A percentile compares a stretch with the other conserved stretches of the same genome.
Evolutionary conservation across 2,888 invertebrate species (phyloP).

Genomic region (Blera fallax): DNA sequence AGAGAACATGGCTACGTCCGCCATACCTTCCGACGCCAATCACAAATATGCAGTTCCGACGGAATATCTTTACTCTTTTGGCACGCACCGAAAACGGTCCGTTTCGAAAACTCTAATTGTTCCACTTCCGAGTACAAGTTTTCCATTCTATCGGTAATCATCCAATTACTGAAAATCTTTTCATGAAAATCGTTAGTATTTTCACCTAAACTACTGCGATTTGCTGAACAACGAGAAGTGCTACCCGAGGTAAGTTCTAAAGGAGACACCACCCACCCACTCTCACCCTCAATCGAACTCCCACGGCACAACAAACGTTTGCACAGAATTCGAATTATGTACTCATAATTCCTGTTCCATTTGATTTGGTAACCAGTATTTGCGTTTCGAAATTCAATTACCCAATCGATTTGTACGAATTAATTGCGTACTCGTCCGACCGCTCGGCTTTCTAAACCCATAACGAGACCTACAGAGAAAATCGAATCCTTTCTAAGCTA

Average conservation of each 20-base stretch:
- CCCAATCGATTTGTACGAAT: constrained; percentile 43
- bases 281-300: neutral
- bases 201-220: too few relatives aligned
- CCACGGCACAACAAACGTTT: neutral
- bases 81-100: too few relatives aligned
- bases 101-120: too few relatives aligned
- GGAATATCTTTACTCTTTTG: too few relatives aligned
- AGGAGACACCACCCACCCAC: neutral
- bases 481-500: constrained; percentile 15
- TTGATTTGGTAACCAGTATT: constrained; percentile 52
- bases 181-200: too few relatives aligned
- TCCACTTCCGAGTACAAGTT: too few relatives aligned
- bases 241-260: neutral
- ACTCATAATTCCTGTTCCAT: constrained; percentile 42
- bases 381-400: constrained; percentile 62
- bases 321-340: constrained; percentile 21
- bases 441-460: neutral
- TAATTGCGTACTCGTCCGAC: constrained; percentile 14
- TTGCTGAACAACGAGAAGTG: neutral
- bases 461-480: neutral
- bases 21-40: too few relatives aligned
- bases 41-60: too few relatives aligned
- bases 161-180: too few relatives aligned
- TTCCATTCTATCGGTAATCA: too few relatives aligned
- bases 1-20: too few relatives aligned